Conservation (phyloP, 2,888 invertebrate species). For the Apodemia duryi region DNA sequence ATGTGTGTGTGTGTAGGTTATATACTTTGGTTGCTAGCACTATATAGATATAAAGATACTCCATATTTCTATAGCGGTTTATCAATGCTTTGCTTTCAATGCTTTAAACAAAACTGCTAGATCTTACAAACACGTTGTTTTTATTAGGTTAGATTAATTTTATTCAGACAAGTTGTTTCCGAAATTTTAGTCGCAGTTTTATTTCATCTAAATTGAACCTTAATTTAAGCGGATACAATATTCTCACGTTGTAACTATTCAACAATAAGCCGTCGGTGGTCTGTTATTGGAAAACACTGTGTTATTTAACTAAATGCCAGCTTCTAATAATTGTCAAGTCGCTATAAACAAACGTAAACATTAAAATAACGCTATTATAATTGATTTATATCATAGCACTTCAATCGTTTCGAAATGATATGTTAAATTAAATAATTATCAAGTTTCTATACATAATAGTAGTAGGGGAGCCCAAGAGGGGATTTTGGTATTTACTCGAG, state of each 20-base stretch:
- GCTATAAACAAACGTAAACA: slow-evolving; percentile 7
- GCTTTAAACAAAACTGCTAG: too few relatives aligned
- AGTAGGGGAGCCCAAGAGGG: too few relatives aligned
- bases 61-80: too few relatives aligned
- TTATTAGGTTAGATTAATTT: too few relatives aligned
- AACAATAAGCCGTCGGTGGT: slow-evolving; percentile 24
- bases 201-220: not conserved
- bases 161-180: not conserved
- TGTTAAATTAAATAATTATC: too few relatives aligned
- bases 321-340: slow-evolving; percentile 29
- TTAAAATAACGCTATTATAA: not conserved
- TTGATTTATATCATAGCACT: not conserved
- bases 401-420: not conserved
- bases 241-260: slow-evolving; percentile 15
- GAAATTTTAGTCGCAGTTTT: not conserved
- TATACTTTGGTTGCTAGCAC: too few relatives aligned
- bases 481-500: too few relatives aligned
- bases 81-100: too few relatives aligned
- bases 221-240: slow-evolving; percentile 12
- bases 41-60: too few relatives aligned
- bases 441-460: too few relatives aligned
- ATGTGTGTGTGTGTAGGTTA: too few relatives aligned
- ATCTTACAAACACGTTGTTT: too few relatives aligned
- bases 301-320: slow-evolving; percentile 33
- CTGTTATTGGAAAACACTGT: slow-evolving; percentile 24